Percentiles rank a stretch among this genome's conserved stretches.
Evolutionary conservation across 2,888 invertebrate species (phyloP).

Genomic region (Ganaspis brasiliensis): DNA sequence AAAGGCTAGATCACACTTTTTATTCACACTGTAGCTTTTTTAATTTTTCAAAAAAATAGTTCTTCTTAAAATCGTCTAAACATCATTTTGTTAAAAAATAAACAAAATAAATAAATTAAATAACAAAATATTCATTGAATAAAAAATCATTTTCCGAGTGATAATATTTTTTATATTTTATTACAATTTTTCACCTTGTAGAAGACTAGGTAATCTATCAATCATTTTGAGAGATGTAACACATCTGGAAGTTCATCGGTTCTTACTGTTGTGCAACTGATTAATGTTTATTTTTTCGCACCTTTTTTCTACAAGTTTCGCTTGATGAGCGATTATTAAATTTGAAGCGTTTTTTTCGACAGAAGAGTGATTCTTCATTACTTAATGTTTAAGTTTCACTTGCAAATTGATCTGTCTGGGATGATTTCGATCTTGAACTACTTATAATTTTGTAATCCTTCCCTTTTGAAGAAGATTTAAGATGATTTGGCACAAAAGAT

Average conservation of each 20-base stretch:
- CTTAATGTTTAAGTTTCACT: constrained; percentile 12
- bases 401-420: background rate
- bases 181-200: too few species aligned
- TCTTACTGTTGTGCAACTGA: background rate
- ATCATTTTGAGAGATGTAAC: too few species aligned
- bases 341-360: background rate
- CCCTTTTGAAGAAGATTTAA: background rate
- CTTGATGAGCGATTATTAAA: background rate
- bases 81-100: too few species aligned
- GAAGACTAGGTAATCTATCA: too few species aligned
- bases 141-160: too few species aligned
- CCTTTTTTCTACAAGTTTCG: background rate
- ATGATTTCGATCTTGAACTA: background rate
- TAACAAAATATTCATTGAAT: too few species aligned
- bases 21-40: background rate
- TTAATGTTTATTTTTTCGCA: background rate
- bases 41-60: background rate
- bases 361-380: constrained; percentile 22
- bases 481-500: background rate
- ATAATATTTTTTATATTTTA: too few species aligned
- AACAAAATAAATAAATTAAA: too few species aligned
- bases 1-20: background rate
- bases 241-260: background rate
- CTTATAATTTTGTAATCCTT: background rate
- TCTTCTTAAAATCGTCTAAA: background rate